A percentile compares a stretch with the other conserved stretches of the same genome.
phyloP scores from a whole-genome alignment of 2,888 invertebrate species.

The Empis livida region DNA sequence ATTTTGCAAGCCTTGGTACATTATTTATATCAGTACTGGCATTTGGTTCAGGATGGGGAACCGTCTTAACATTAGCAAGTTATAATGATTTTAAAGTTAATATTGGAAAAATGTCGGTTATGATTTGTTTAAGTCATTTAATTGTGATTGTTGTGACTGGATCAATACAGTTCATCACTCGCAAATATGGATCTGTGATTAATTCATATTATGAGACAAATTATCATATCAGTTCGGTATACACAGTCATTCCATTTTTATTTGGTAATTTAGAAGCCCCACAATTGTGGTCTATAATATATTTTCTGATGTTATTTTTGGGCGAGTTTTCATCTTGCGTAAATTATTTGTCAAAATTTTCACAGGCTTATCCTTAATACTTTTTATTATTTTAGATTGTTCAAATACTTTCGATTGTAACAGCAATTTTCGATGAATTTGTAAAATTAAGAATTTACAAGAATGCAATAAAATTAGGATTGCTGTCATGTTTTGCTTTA shows the following conservation, averaged over 20 bases:
- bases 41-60: slow-evolving; percentile 75
- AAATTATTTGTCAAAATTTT: background rate
- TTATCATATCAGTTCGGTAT: slow-evolving; percentile 25
- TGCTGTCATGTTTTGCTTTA: slow-evolving; percentile 15
- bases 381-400: slow-evolving; percentile 9
- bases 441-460: slow-evolving; percentile 19
- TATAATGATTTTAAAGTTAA: slow-evolving; percentile 65
- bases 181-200: too few relatives aligned
- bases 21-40: slow-evolving; percentile 7
- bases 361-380: too few relatives aligned
- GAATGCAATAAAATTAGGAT: slow-evolving; percentile 15
- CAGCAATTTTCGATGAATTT: slow-evolving; percentile 28
- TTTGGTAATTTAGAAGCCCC: slow-evolving; percentile 55
- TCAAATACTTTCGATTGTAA: slow-evolving; percentile 22
- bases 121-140: slow-evolving; percentile 25
- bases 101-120: slow-evolving; percentile 37
- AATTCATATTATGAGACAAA: background rate
- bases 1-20: slow-evolving; percentile 16
- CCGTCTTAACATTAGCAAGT: slow-evolving; percentile 69
- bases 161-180: background rate
- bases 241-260: slow-evolving; percentile 58
- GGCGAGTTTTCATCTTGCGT: slow-evolving; percentile 14
- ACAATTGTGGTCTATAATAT: slow-evolving; percentile 61
- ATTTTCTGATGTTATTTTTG: slow-evolving; percentile 64
- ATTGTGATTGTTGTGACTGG: slow-evolving; percentile 22